These are phyloP conservation scores for Asobara japonica DNA, from an alignment of 1,140 invertebrate genomes.

Conservation along the genomic window DNA sequence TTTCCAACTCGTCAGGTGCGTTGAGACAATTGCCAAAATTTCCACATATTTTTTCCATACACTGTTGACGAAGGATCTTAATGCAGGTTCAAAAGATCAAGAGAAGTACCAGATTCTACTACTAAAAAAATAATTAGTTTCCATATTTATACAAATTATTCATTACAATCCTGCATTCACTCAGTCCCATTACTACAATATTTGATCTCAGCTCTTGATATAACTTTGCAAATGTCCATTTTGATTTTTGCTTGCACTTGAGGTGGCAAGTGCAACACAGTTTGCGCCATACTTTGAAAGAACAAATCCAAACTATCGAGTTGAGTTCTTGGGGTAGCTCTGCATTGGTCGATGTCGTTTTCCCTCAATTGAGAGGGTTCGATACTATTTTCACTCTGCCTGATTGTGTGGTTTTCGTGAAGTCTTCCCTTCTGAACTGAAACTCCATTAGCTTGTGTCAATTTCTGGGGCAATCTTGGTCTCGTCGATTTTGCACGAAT, in stretches of 20 bases:
- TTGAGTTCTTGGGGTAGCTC: background rate
- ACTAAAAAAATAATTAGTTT: too few relatives aligned
- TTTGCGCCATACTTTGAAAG: slow-evolving; percentile 49
- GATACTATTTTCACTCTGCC: background rate
- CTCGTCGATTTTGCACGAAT: slow-evolving; percentile 29
- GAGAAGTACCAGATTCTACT: too few relatives aligned
- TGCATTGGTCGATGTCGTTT: background rate
- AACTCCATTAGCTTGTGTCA: slow-evolving; percentile 14
- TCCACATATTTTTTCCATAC: too few relatives aligned
- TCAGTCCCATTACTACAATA: slow-evolving; percentile 16
- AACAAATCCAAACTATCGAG: slow-evolving; percentile 42
- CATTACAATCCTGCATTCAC: too few relatives aligned
- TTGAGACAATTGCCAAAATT: too few relatives aligned
- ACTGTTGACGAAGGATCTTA: too few relatives aligned
- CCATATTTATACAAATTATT: too few relatives aligned
- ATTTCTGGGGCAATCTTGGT: slow-evolving; percentile 32
- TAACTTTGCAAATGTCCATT: slow-evolving; percentile 49
- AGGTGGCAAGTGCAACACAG: slow-evolving; percentile 40
- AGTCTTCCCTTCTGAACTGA: too few relatives aligned
- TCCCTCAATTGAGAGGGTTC: background rate
- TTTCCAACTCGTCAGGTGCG: too few relatives aligned
- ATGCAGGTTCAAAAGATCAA: too few relatives aligned
- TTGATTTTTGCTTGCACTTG: slow-evolving; percentile 45
- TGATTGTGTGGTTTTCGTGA: too few relatives aligned
- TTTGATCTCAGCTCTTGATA: slow-evolving; percentile 45